Evolutionary conservation across 2,888 invertebrate genomes (phyloP), one percentile per base, ranked within the genome.

Genomic region (Strigamia crassipes): DNA sequence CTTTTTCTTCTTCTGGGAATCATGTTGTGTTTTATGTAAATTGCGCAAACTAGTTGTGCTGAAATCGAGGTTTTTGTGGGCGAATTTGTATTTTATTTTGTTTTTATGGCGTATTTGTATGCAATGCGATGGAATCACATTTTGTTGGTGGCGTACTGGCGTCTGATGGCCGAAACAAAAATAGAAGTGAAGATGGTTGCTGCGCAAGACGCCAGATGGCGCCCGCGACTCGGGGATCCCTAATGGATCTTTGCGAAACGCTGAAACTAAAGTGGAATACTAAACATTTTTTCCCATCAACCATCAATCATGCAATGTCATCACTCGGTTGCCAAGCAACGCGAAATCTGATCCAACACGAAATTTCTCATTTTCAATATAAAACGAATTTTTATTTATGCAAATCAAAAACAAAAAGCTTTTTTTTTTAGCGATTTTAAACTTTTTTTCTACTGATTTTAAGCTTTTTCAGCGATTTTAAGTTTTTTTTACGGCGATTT

Each of bases 161-260:
- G 61, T 12, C 12, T 66, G 61, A 46, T 46, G 61, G 61, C 18
- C 61, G 61, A 66, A 66, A 21, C 61, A 18, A 66, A 66, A 66
- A 66, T 66, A 66, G 61, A 66, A n/a, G 61, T 66, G 21, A 66
- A 66, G 61, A 66, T 66, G 61, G 61, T 66, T 66, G 61, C 23
- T 66, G 21, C 61, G 61, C 61, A 66, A 66, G 61, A n/a, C 61
- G 61, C 61, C 61, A 66, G 61, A 66, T 66, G 61, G 61, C 61
- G 61, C 61, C 61, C 23, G 61, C 23, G 61, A 66, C 61, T 66
- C 61, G 61, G 61, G 61, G 21, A 12, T 66, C 6, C 61, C 23
- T 66, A 66, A 66, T 66, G 61, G 61, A n/a, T 66, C 21, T 66
- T 66, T 0, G 61, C 18, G 61, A 66, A 46, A 66, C 61, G 61